These are phyloP conservation scores for Goniozus legneri DNA, from an alignment of 1,140 invertebrate species.

Conservation along the genomic window DNA sequence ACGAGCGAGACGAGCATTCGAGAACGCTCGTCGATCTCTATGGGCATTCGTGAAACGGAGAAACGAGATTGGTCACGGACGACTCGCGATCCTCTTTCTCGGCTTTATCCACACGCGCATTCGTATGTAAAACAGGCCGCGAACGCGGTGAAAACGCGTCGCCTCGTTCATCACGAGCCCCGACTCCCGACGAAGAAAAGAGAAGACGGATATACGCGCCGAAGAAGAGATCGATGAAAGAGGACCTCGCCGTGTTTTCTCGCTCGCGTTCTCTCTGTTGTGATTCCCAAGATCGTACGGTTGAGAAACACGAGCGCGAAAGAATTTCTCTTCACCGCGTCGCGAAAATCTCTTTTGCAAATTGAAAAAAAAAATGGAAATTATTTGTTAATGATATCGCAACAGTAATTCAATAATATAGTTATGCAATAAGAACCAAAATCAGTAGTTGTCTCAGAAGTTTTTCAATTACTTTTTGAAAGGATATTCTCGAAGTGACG, in stretches of 20 bases:
- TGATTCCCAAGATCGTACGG: slow-evolving; percentile 11
- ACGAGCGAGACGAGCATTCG: no score
- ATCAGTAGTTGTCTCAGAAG: no score
- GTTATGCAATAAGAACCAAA: no score
- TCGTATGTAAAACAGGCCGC: slow-evolving; percentile 41
- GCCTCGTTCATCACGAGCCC: neutral
- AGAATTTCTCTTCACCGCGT: neutral
- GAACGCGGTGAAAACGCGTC: slow-evolving; percentile 2
- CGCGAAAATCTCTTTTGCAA: no score
- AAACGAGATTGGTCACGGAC: slow-evolving; percentile 46
- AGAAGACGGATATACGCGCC: slow-evolving; percentile 14
- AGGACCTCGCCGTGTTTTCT: neutral
- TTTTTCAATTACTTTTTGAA: no score
- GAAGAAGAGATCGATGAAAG: no score
- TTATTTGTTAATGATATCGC: no score
- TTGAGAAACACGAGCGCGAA: slow-evolving; percentile 9
- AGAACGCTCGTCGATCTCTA: no score
- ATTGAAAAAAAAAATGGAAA: no score
- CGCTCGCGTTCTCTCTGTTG: slow-evolving; percentile 5
- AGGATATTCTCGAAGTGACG: no score
- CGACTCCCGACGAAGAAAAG: neutral
- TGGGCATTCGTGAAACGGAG: slow-evolving; percentile 7
- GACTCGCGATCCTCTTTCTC: slow-evolving; percentile 26
- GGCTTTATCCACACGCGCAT: slow-evolving; percentile 32
- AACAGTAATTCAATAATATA: no score